Evolutionary conservation across 2,113 vertebrate species (phyloP).

Genomic region (Rhynchomys soricoides): DNA sequence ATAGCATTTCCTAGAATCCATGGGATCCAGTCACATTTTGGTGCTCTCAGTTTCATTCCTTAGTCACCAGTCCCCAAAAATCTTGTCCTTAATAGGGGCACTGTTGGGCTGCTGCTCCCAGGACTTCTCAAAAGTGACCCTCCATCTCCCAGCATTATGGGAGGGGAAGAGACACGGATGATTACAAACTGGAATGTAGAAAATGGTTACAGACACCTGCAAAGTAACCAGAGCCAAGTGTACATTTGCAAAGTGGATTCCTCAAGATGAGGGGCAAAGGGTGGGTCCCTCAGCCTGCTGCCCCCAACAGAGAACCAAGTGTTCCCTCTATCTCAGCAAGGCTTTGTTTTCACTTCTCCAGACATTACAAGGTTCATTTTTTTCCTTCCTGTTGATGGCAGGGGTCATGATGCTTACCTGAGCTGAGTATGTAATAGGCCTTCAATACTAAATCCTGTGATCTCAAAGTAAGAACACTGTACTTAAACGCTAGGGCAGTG

Average conservation of each 20-base stretch:
- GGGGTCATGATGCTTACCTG: neutral
- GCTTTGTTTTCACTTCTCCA: neutral
- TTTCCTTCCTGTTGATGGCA: neutral
- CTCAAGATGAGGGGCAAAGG: neutral
- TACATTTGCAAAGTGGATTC: neutral
- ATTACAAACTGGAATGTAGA: neutral
- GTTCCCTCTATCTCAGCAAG: neutral
- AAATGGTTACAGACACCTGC: neutral
- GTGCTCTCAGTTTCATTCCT: neutral
- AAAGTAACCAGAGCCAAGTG: neutral
- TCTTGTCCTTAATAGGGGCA: neutral
- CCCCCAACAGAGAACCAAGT: neutral
- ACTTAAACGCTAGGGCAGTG: neutral
- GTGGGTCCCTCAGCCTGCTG: neutral
- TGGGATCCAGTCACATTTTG: fast-evolving
- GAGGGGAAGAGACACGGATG: too few species aligned
- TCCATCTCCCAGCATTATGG: fast-evolving
- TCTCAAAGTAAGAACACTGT: neutral
- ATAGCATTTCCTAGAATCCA: neutral
- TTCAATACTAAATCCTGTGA: neutral
- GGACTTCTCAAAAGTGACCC: neutral
- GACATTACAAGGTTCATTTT: neutral
- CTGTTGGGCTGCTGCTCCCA: neutral
- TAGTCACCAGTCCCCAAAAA: fast-evolving
- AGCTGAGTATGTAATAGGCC: neutral